These are phyloP conservation scores for Leptopilina syphax DNA, from an alignment of 2,888 invertebrate genomes.

Conservation along the genomic window DNA sequence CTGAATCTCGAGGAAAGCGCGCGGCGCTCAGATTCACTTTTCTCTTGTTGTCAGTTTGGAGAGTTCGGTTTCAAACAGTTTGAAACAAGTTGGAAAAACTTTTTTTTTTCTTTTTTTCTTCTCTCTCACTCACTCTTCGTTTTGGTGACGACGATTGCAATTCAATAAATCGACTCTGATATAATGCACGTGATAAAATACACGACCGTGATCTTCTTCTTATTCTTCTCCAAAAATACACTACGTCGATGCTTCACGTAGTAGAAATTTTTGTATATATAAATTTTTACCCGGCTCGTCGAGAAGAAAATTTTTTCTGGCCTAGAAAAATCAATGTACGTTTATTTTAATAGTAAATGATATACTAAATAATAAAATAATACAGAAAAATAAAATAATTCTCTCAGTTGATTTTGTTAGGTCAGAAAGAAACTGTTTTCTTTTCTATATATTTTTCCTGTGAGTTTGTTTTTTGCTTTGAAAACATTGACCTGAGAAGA, in stretches of 20 bases:
- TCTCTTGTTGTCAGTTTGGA: background rate
- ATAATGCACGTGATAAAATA: constrained; percentile 10
- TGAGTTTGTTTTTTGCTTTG: too few species aligned
- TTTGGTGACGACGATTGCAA: background rate
- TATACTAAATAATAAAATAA: too few species aligned
- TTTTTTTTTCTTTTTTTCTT: background rate
- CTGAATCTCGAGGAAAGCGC: constrained; percentile 14
- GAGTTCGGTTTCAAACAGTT: background rate
- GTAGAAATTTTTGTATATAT: background rate
- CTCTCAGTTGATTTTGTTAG: background rate
- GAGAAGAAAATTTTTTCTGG: background rate
- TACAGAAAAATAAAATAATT: too few species aligned
- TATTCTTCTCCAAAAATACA: constrained; percentile 28
- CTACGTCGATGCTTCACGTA: background rate
- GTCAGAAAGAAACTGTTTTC: too few species aligned
- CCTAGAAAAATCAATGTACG: too few species aligned
- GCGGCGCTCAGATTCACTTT: background rate
- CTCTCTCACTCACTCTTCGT: background rate
- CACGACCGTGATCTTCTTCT: constrained; percentile 15
- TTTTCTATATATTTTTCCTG: too few species aligned
- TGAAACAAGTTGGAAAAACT: constrained; percentile 19
- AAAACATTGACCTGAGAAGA: background rate
- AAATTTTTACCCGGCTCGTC: background rate
- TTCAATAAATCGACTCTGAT: background rate
- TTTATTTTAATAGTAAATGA: too few species aligned